Evolutionary conservation across 2,888 invertebrate genomes (phyloP).

Genomic region (Plemyria rubiginata): DNA sequence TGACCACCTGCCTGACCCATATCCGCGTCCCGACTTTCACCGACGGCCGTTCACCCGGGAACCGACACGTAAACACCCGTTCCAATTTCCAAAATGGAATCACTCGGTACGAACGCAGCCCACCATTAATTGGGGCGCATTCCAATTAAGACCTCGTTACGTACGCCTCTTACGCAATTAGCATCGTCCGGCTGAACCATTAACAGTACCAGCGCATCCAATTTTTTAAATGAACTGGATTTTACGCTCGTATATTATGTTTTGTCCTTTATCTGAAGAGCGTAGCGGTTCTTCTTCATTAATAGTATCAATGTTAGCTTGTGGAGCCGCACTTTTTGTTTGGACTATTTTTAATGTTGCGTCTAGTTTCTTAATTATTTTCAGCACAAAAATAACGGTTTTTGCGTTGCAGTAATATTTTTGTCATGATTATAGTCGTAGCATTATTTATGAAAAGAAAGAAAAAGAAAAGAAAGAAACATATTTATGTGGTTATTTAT

Average conservation of each 20-base stretch:
- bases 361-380: neutral
- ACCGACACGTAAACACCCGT: constrained; percentile 72
- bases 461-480: no score
- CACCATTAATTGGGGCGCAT: constrained; percentile 81
- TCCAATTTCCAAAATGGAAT: constrained; percentile 75
- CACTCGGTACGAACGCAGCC: constrained; percentile 62
- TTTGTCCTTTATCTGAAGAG: constrained; percentile 39
- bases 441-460: no score
- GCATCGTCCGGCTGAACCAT: constrained; percentile 62
- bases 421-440: neutral
- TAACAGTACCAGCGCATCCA: constrained; percentile 54
- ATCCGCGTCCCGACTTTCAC: constrained; percentile 78
- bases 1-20: constrained; percentile 83
- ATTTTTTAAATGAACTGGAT: constrained; percentile 50
- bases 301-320: constrained; percentile 14
- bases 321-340: constrained; percentile 9
- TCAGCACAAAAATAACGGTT: neutral
- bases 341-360: constrained; percentile 4
- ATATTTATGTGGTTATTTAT: neutral
- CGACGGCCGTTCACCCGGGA: constrained; percentile 81
- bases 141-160: constrained; percentile 81
- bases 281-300: constrained; percentile 16
- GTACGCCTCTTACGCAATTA: constrained; percentile 79
- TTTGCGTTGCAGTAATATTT: neutral
- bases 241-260: constrained; percentile 37